These are phyloP conservation scores for Sebastes hopkinsi DNA, from an alignment of 2,797 vertebrate genomes.

Conservation along the genomic window DNA sequence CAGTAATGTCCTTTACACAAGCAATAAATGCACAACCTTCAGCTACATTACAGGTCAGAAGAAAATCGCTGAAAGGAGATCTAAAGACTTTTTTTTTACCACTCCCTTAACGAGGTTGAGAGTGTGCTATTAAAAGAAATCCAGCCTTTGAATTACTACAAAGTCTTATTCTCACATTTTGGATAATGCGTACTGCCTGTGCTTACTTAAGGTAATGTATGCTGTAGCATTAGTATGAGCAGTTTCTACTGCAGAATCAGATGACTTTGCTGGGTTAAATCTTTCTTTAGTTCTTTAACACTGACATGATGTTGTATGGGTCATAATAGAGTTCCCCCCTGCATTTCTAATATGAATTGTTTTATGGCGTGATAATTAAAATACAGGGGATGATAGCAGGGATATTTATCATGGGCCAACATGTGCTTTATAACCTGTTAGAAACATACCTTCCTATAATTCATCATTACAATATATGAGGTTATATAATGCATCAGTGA, in stretches of 20 bases:
- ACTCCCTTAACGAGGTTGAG: neutral
- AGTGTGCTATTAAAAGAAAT: conserved; percentile 16
- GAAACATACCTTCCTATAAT: conserved; percentile 1
- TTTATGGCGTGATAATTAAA: conserved; percentile 1
- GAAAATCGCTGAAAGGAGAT: neutral
- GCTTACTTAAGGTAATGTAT: conserved; percentile 15
- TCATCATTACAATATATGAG: neutral
- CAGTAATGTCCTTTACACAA: neutral
- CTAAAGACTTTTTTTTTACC: neutral
- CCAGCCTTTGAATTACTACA: conserved; percentile 15
- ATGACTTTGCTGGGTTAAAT: neutral
- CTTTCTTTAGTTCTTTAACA: conserved; percentile 2
- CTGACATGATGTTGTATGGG: neutral
- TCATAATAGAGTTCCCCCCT: neutral
- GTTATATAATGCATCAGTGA: conserved; percentile 10
- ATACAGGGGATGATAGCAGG: neutral
- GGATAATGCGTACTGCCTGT: neutral
- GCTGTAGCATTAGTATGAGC: neutral
- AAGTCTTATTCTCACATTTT: conserved; percentile 16
- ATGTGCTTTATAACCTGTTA: neutral
- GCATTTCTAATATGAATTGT: neutral
- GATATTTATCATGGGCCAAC: neutral
- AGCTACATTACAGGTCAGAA: neutral
- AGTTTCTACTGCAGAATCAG: neutral
- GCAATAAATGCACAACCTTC: too few species aligned